phyloP scores from a whole-genome alignment of 2,113 vertebrate species.

The Solea senegalensis region DNA sequence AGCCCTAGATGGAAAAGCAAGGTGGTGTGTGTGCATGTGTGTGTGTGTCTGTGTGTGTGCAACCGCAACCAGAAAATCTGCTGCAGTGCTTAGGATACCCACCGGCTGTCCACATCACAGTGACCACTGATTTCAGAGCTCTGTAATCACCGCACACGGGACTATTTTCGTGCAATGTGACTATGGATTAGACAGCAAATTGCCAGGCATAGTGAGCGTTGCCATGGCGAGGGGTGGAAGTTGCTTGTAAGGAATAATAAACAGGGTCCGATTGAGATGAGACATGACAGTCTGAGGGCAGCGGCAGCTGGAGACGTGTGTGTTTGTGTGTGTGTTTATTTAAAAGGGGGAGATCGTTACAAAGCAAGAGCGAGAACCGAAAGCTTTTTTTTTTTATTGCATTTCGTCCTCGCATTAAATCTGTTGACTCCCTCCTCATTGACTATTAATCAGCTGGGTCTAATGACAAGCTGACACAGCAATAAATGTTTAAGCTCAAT shows the following conservation, averaged over 20 bases:
- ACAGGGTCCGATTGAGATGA: conserved; percentile 76
- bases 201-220: conserved; percentile 69
- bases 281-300: conserved; percentile 55
- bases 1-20: conserved; percentile 78
- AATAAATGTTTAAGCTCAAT: conserved; percentile 57
- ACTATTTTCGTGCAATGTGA: conserved; percentile 81
- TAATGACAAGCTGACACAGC: conserved; percentile 62
- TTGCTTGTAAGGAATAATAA: conserved; percentile 78
- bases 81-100: conserved; percentile 75
- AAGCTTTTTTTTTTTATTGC: background rate
- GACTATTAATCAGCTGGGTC: conserved; percentile 59
- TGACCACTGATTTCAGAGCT: conserved; percentile 72
- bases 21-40: conserved; percentile 60
- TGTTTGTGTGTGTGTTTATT: conserved; percentile 11
- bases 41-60: conserved; percentile 20
- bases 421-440: conserved; percentile 38
- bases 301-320: conserved; percentile 47
- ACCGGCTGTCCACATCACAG: conserved; percentile 81
- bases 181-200: conserved; percentile 80
- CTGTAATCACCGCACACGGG: conserved; percentile 79
- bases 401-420: conserved; percentile 10
- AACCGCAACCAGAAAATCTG: conserved; percentile 77
- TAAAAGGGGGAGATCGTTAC: conserved; percentile 2
- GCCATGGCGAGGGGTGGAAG: conserved; percentile 78
- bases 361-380: conserved; percentile 18